Evolutionary conservation across 2,888 invertebrate genomes (phyloP).

Genomic region (Agelastica alni): DNA sequence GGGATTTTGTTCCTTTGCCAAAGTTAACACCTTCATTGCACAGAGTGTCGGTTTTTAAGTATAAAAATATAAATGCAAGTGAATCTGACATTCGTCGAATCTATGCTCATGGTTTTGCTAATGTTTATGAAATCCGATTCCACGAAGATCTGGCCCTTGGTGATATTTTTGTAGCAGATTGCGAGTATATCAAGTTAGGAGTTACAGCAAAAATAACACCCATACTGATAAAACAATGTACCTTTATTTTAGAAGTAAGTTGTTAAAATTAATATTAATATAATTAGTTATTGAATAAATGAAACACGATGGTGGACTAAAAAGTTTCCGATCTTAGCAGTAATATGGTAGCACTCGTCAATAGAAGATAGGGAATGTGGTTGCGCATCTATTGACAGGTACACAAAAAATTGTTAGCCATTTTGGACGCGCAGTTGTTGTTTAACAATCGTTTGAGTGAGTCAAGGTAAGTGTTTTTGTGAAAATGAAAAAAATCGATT

Average conservation of each 20-base stretch:
- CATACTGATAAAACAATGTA: slow-evolving; percentile 22
- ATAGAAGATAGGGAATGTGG: no score
- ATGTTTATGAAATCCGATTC: slow-evolving; percentile 27
- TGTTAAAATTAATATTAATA: neutral
- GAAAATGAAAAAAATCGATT: no score
- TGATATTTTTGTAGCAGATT: slow-evolving; percentile 24
- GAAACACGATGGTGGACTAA: no score
- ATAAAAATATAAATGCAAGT: neutral
- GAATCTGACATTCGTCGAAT: slow-evolving; percentile 1
- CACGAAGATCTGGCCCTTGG: slow-evolving; percentile 27
- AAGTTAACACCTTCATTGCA: slow-evolving; percentile 21
- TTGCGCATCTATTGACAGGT: no score
- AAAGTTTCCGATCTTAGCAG: no score
- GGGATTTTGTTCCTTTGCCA: slow-evolving; percentile 24
- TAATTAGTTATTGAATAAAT: no score
- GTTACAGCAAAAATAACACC: slow-evolving; percentile 25
- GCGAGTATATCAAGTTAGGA: slow-evolving; percentile 15
- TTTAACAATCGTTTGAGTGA: no score
- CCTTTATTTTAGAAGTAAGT: slow-evolving; percentile 26
- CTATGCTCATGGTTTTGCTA: slow-evolving; percentile 6
- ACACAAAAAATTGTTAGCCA: no score
- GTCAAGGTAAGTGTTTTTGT: no score
- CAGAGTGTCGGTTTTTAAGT: slow-evolving; percentile 13
- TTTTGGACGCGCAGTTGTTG: no score
- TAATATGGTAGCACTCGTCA: no score